phyloP scores from a whole-genome alignment of 2,888 invertebrate genomes.

The Neoitamus cyanurus region DNA sequence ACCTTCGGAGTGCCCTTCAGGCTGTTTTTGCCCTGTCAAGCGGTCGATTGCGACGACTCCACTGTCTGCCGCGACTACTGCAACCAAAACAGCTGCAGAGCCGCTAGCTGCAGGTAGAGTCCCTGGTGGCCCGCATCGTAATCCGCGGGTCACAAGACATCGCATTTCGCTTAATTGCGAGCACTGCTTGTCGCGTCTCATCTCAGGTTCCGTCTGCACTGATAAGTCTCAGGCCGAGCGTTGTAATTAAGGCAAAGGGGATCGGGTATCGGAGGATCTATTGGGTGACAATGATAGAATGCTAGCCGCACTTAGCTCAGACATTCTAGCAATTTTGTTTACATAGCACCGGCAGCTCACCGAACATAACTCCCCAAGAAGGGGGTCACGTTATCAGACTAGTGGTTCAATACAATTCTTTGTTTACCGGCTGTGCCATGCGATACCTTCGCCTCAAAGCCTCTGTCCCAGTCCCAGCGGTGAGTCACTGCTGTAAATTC shows the following conservation, averaged over 20 bases:
- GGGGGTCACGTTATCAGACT: background rate
- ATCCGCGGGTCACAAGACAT: background rate
- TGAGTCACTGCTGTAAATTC: background rate
- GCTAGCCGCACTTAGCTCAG: background rate
- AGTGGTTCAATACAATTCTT: background rate
- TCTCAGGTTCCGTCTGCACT: background rate
- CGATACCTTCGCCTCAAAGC: background rate
- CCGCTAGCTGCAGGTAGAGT: background rate
- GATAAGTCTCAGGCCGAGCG: background rate
- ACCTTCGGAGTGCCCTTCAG: constrained; percentile 40
- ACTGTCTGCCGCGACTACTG: background rate
- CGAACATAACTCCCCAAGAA: background rate
- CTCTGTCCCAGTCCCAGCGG: background rate
- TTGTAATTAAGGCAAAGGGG: background rate
- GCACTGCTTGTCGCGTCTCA: background rate
- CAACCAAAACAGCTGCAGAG: background rate
- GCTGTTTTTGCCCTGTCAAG: constrained; percentile 18
- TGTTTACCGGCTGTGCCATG: background rate
- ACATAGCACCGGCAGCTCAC: background rate
- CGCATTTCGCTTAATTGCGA: background rate
- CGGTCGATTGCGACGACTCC: constrained; percentile 35
- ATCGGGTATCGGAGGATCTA: background rate
- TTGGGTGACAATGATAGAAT: background rate
- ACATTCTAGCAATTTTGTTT: background rate
- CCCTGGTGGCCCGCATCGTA: background rate